Evolutionary conservation across 2,888 invertebrate genomes (phyloP).

Genomic region (Malachius bipustulatus): DNA sequence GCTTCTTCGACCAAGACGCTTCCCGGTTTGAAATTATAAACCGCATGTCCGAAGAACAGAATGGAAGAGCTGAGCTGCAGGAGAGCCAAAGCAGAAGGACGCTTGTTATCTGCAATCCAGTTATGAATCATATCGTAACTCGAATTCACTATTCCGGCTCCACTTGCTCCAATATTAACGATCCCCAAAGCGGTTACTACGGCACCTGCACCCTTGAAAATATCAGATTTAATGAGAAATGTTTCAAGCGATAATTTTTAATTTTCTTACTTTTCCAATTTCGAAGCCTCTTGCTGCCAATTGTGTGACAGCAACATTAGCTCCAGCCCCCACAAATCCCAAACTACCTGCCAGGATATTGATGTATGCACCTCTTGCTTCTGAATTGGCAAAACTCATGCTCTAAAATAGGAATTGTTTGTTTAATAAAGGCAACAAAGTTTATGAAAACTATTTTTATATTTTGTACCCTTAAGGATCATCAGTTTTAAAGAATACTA

Average conservation of each 20-base stretch:
- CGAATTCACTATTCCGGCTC: slow-evolving; percentile 26
- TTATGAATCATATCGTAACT: slow-evolving; percentile 26
- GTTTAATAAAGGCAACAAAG: no score
- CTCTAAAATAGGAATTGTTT: slow-evolving; percentile 27
- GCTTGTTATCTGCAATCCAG: slow-evolving; percentile 24
- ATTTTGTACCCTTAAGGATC: no score
- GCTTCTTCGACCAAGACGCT: slow-evolving; percentile 37
- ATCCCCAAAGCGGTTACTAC: slow-evolving; percentile 25
- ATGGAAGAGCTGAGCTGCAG: slow-evolving; percentile 28
- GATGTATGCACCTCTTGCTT: slow-evolving; percentile 48
- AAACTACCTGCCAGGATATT: slow-evolving; percentile 46
- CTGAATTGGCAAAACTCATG: slow-evolving; percentile 41
- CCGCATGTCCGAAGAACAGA: slow-evolving; percentile 30
- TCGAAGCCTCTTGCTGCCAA: slow-evolving; percentile 36
- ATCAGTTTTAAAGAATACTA: no score
- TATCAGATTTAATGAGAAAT: not conserved
- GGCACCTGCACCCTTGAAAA: slow-evolving; percentile 20
- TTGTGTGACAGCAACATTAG: slow-evolving; percentile 37
- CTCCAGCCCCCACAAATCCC: slow-evolving; percentile 44
- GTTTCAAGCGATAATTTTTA: not conserved
- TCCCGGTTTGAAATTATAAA: slow-evolving; percentile 28
- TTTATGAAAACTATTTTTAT: slow-evolving; percentile 3
- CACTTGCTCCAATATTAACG: slow-evolving; percentile 27
- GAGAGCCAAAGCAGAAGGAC: slow-evolving; percentile 36
- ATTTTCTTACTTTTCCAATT: slow-evolving; percentile 23